Percentiles rank a stretch among this genome's conserved stretches.
Evolutionary conservation across 2,797 vertebrate genomes (phyloP).

Genomic region (Dipus sagitta): DNA sequence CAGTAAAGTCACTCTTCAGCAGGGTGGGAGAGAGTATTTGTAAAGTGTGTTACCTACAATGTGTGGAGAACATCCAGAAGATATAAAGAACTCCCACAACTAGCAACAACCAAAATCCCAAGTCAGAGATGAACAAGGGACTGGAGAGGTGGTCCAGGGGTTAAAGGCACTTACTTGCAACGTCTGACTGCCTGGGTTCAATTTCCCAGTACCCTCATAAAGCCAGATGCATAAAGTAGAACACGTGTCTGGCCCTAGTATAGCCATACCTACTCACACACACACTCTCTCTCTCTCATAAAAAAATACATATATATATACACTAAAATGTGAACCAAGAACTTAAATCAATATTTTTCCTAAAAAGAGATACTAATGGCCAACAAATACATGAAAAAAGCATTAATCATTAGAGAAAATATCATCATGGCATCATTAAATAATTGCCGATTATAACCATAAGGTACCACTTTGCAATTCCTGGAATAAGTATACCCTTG

Average conservation of each 20-base stretch:
- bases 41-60: too few species aligned
- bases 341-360: not conserved
- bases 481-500: not conserved
- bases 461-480: not conserved
- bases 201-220: too few species aligned
- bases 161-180: too few species aligned
- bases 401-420: not conserved
- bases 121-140: not conserved
- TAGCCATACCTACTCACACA: too few species aligned
- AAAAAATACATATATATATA: too few species aligned
- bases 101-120: not conserved
- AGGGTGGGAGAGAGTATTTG: too few species aligned
- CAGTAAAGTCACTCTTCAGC: not conserved
- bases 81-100: slow-evolving; percentile 7
- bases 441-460: not conserved
- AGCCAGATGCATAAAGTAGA: too few species aligned
- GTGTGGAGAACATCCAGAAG: not conserved
- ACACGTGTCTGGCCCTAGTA: too few species aligned
- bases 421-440: not conserved
- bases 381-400: not conserved
- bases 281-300: too few species aligned
- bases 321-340: not conserved
- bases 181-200: too few species aligned
- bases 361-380: not conserved
- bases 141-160: too few species aligned